A percentile compares a stretch with the other conserved stretches of the same genome.
Conservation (phyloP, 2,113 vertebrate species). For the Catharus fuscescens region DNA sequence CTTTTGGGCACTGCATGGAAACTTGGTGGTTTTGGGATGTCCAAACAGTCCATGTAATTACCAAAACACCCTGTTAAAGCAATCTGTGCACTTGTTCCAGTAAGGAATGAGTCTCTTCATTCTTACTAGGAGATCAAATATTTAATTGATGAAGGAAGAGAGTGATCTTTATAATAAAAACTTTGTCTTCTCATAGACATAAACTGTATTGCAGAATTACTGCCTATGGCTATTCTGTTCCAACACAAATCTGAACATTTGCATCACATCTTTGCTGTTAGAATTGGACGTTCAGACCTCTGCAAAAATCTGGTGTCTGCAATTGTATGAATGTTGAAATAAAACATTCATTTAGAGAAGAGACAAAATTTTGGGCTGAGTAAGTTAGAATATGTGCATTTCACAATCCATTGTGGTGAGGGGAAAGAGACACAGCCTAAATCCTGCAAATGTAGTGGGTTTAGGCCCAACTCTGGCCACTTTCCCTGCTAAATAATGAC, state of each 20-base stretch:
- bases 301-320: not conserved
- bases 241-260: not conserved
- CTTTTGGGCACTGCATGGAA: not conserved
- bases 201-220: not conserved
- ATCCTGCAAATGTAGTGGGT: not conserved
- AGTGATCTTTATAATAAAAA: not conserved
- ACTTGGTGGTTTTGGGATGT: not conserved
- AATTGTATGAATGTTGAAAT: not conserved
- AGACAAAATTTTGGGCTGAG: not conserved
- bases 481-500: not conserved
- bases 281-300: not conserved
- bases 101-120: not conserved
- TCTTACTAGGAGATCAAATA: not conserved
- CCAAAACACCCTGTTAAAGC: not conserved
- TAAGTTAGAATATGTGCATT: not conserved
- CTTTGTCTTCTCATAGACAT: not conserved
- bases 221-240: not conserved
- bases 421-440: not conserved
- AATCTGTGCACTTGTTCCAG: not conserved
- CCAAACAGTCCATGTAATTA: not conserved
- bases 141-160: not conserved
- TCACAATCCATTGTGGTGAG: not conserved
- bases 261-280: not conserved
- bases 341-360: not conserved
- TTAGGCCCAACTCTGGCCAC: not conserved